These are phyloP conservation scores for Choristoneura rosaceana DNA, from an alignment of 2,888 invertebrate species.

Conservation along the genomic window DNA sequence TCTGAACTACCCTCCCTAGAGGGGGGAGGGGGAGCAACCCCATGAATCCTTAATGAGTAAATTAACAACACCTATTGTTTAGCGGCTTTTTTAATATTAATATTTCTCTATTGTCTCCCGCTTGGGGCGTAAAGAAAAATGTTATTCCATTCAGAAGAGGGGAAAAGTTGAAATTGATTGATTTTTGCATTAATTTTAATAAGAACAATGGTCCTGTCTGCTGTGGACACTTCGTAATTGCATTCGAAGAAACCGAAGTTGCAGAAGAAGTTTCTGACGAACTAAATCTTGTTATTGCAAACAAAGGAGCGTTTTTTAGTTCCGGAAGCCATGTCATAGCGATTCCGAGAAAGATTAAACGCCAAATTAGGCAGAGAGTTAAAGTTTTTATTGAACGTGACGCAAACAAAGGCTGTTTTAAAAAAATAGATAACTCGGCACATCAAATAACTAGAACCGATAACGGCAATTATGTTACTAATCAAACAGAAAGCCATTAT, in stretches of 20 bases:
- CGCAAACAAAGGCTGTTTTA: slow-evolving; percentile 30
- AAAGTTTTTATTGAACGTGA: slow-evolving; percentile 6
- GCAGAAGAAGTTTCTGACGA: slow-evolving; percentile 45
- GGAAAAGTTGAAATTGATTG: slow-evolving; percentile 75
- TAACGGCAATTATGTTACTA: slow-evolving; percentile 53
- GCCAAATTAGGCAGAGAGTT: slow-evolving; percentile 13
- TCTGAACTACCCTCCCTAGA: slow-evolving; percentile 52
- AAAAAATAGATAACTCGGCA: slow-evolving; percentile 32
- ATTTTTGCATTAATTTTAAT: slow-evolving; percentile 84
- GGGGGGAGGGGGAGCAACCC: slow-evolving; percentile 56
- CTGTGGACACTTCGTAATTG: slow-evolving; percentile 74
- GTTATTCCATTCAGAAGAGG: slow-evolving; percentile 54
- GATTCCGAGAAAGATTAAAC: slow-evolving; percentile 29
- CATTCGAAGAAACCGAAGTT: slow-evolving; percentile 53
- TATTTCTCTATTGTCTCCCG: slow-evolving; percentile 75
- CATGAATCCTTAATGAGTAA: slow-evolving; percentile 83
- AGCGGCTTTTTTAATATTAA: slow-evolving; percentile 81
- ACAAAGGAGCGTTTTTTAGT: slow-evolving; percentile 39
- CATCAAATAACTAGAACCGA: slow-evolving; percentile 34
- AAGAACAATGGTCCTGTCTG: slow-evolving; percentile 77
- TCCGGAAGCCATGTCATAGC: slow-evolving; percentile 20
- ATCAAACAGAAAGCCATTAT: slow-evolving; percentile 61
- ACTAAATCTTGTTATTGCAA: slow-evolving; percentile 40
- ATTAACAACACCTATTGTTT: slow-evolving; percentile 85
- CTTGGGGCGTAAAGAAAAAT: slow-evolving; percentile 63